Conservation (phyloP, 1,140 invertebrate genomes). For the Drosophila varians region DNA sequence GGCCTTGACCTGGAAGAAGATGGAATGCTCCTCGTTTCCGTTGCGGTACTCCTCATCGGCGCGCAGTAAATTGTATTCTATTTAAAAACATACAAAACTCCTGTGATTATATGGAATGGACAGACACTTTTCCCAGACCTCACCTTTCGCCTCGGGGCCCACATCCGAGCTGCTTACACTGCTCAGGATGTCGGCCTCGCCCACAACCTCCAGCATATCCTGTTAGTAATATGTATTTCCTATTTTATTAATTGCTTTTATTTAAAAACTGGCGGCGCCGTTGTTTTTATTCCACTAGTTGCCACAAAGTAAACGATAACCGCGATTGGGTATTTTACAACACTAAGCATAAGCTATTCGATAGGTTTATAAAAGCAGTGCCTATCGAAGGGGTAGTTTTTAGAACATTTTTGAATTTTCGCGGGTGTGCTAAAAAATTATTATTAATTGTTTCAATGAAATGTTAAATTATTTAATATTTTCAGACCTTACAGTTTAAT, state of each 20-base stretch:
- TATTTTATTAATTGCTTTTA: background rate
- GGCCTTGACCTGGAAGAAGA: constrained; percentile 70
- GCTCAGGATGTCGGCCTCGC: constrained; percentile 11
- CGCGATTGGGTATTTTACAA: background rate
- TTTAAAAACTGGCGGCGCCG: constrained; percentile 30
- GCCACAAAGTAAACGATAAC: background rate
- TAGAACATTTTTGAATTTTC: constrained; percentile 20
- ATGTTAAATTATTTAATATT: too few species aligned
- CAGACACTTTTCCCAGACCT: background rate
- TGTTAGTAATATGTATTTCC: background rate
- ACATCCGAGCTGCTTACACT: constrained; percentile 21
- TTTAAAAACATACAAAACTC: background rate
- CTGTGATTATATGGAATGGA: too few species aligned
- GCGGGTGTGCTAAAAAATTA: background rate
- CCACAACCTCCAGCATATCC: constrained; percentile 21
- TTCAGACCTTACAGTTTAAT: too few species aligned
- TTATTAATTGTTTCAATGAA: too few species aligned
- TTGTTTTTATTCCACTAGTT: constrained; percentile 13
- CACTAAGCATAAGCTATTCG: constrained; percentile 32
- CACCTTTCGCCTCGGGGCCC: constrained; percentile 67
- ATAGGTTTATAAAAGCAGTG: background rate
- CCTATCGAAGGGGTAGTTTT: constrained; percentile 17
- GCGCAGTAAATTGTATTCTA: constrained; percentile 64
- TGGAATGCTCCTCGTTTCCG: constrained; percentile 56
- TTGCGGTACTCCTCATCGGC: constrained; percentile 67